phyloP scores from a whole-genome alignment of 2,113 vertebrate species.

The Pitta sordida region DNA sequence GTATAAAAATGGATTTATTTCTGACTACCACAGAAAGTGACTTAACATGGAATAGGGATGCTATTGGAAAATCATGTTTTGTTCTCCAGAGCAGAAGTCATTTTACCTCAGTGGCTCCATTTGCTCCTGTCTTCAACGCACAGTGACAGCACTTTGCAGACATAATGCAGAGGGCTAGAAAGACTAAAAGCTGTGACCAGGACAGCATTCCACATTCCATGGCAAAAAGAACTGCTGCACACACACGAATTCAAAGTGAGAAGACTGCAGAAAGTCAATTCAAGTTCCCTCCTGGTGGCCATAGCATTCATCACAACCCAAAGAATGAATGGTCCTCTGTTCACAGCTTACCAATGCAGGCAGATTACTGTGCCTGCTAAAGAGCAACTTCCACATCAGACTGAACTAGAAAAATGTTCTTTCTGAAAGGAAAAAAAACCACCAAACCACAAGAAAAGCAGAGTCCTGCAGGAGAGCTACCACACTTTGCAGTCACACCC shows the following conservation, averaged over 20 bases:
- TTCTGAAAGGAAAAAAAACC: background rate
- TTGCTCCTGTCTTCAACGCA: background rate
- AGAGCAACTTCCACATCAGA: background rate
- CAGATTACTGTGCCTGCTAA: background rate
- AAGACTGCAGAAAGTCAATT: background rate
- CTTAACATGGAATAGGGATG: background rate
- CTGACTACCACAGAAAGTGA: background rate
- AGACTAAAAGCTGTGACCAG: background rate
- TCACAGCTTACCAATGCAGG: background rate
- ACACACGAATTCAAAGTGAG: fast-evolving
- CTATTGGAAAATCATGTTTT: background rate
- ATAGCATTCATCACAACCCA: background rate
- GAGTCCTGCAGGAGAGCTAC: background rate
- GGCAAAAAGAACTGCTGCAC: background rate
- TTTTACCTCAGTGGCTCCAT: background rate
- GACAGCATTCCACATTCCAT: fast-evolving
- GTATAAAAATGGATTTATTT: slow-evolving; percentile 20
- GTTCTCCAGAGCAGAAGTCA: background rate
- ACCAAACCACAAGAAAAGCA: background rate
- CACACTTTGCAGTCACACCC: background rate
- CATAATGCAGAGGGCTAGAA: background rate
- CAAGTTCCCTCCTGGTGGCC: background rate
- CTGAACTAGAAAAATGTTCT: background rate
- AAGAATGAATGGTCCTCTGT: background rate
- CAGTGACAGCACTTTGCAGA: background rate